A percentile compares a stretch with the other conserved stretches of the same genome.
phyloP scores from a whole-genome alignment of 2,888 invertebrate species.

The Nomada goodeniana region DNA sequence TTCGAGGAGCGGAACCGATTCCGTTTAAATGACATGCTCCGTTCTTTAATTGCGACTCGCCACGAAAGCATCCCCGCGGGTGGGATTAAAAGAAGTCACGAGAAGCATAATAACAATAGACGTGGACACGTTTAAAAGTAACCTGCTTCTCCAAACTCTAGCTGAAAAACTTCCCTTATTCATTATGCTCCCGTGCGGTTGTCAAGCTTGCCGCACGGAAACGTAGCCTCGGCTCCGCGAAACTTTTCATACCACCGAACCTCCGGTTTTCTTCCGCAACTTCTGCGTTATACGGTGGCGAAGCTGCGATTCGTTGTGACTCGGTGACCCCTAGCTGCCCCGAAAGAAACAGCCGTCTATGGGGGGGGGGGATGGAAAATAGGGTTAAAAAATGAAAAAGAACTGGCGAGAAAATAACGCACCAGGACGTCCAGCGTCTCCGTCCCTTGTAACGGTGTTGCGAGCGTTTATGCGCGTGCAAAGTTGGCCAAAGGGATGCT shows the following conservation, averaged over 20 bases:
- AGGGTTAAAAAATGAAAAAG: not conserved
- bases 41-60: slow-evolving; percentile 30
- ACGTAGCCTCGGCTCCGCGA: slow-evolving; percentile 1
- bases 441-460: slow-evolving; percentile 12
- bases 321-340: slow-evolving; percentile 35
- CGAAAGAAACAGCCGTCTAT: not conserved
- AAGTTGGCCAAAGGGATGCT: slow-evolving; percentile 49
- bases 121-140: slow-evolving; percentile 16
- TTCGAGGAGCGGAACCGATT: too few relatives aligned
- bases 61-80: not conserved
- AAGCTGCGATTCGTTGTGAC: slow-evolving; percentile 40
- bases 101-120: not conserved
- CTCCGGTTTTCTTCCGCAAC: not conserved
- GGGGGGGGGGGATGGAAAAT: not conserved
- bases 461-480: slow-evolving; percentile 32
- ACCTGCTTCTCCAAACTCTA: not conserved
- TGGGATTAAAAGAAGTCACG: not conserved
- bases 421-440: not conserved
- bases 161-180: slow-evolving; percentile 14
- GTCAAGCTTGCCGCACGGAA: slow-evolving; percentile 19
- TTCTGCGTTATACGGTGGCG: slow-evolving; percentile 22
- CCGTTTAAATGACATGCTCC: slow-evolving; percentile 7
- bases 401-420: not conserved
- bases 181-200: not conserved
- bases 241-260: not conserved